phyloP scores from a whole-genome alignment of 2,797 vertebrate species.

The Nasua narica region DNA sequence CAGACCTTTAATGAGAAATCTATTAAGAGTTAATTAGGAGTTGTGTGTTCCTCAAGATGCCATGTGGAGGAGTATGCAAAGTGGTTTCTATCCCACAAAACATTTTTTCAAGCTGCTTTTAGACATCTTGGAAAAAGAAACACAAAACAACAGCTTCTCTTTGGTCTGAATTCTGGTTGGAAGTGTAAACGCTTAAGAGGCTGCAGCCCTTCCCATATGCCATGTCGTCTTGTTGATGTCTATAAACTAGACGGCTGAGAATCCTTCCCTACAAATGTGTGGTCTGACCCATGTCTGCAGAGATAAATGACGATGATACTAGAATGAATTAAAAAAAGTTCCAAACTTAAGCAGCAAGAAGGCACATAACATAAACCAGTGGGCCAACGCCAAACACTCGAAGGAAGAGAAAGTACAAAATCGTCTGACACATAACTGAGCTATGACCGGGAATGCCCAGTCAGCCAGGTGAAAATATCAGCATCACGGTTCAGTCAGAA shows the following conservation, averaged over 20 bases:
- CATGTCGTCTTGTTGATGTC: neutral
- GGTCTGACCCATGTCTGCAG: neutral
- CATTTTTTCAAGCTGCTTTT: neutral
- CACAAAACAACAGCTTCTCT: neutral
- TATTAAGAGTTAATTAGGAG: neutral
- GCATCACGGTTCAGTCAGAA: neutral
- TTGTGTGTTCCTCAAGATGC: neutral
- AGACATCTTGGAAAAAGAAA: neutral
- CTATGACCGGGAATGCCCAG: neutral
- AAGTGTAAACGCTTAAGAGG: neutral
- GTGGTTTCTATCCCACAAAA: neutral
- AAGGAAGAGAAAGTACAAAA: neutral
- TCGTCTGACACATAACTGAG: neutral
- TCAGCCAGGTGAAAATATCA: neutral
- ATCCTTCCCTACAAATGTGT: neutral
- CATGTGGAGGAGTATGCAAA: neutral
- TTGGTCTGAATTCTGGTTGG: neutral
- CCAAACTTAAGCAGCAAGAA: neutral
- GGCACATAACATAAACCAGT: neutral
- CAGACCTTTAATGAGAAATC: neutral
- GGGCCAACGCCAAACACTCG: neutral
- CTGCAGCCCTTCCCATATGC: neutral
- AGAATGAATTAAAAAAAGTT: neutral
- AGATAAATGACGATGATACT: neutral
- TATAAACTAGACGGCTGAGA: neutral